These are phyloP conservation scores for Ctenodactylus gundi DNA, from an alignment of 2,113 vertebrate species.

Conservation along the genomic window DNA sequence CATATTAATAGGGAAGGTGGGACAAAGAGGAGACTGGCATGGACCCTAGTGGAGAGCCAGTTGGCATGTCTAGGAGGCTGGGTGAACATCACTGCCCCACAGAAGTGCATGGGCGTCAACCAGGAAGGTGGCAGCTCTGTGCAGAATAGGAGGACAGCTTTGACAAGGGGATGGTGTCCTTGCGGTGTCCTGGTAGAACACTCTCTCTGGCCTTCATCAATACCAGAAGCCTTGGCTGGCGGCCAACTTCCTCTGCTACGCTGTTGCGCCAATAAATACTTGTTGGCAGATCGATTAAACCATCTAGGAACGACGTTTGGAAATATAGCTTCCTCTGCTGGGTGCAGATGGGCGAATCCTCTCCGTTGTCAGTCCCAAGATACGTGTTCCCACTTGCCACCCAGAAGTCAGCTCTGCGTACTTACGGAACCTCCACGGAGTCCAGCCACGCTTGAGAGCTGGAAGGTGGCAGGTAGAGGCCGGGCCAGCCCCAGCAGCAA, in stretches of 20 bases:
- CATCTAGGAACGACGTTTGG: conserved; percentile 69
- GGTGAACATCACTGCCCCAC: not conserved
- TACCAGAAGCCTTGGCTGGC: conserved; percentile 18
- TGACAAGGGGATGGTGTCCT: conserved; percentile 40
- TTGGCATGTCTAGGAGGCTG: not conserved
- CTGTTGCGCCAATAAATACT: conserved; percentile 49
- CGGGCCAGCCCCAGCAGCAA: too few relatives aligned
- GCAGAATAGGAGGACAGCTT: not conserved
- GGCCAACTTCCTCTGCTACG: conserved; percentile 29
- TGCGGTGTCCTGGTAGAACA: conserved; percentile 18
- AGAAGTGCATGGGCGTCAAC: fast-evolving
- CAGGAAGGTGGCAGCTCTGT: not conserved
- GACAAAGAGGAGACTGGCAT: too few relatives aligned
- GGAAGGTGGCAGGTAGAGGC: not conserved
- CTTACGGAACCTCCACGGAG: fast-evolving
- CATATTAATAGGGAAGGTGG: not conserved
- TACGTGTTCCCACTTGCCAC: fast-evolving
- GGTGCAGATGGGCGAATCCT: not conserved
- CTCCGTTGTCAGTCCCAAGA: not conserved
- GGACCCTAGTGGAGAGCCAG: not conserved
- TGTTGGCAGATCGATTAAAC: conserved; percentile 75
- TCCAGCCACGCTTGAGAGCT: not conserved
- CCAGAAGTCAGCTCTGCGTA: not conserved
- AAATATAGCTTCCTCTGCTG: not conserved
- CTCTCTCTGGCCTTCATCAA: conserved; percentile 54